Conservation (phyloP, 2,797 vertebrate genomes). For the Schizopygopsis malacanthus region DNA sequence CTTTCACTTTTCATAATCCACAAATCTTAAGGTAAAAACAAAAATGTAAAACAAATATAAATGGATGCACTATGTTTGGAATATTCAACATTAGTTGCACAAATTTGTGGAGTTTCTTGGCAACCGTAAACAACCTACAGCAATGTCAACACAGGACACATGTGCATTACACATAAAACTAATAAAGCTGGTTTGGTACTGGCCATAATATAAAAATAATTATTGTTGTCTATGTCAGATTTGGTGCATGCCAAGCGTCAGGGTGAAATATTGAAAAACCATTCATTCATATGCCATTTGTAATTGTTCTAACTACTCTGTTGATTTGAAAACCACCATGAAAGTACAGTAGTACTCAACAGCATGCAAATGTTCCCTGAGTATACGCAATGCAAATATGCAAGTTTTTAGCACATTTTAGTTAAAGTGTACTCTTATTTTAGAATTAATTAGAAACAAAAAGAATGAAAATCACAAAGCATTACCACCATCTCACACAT, state of each 20-base stretch:
- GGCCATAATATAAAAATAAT: background rate
- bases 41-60: background rate
- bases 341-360: background rate
- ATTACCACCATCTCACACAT: background rate
- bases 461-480: background rate
- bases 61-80: background rate
- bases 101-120: background rate
- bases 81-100: background rate
- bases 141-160: background rate
- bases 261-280: background rate
- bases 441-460: background rate
- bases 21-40: background rate
- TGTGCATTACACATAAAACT: background rate
- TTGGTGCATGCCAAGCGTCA: background rate
- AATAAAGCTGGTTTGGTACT: background rate
- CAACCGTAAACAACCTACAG: background rate
- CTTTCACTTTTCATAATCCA: background rate
- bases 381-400: background rate
- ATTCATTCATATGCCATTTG: background rate
- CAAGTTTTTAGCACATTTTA: background rate
- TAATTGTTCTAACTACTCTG: background rate
- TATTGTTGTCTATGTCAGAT: background rate
- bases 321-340: background rate
- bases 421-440: background rate
- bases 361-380: constrained; percentile 4